phyloP scores from a whole-genome alignment of 2,113 vertebrate genomes.

The Nesogale talazaci region DNA sequence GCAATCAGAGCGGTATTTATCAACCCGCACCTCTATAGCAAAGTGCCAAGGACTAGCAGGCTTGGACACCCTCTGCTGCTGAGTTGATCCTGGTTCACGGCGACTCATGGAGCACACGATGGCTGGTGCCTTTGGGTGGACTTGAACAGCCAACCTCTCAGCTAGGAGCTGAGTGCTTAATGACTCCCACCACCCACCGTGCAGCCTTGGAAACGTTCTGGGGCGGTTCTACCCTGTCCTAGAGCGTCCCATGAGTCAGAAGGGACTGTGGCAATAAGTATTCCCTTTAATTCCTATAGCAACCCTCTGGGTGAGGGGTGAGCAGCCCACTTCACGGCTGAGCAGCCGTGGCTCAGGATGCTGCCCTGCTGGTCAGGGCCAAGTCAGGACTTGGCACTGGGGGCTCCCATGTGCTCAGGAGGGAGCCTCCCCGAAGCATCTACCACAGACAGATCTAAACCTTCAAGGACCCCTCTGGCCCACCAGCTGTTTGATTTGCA shows the following conservation, averaged over 20 bases:
- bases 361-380: background rate
- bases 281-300: background rate
- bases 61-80: background rate
- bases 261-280: background rate
- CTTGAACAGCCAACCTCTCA: background rate
- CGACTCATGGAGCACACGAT: background rate
- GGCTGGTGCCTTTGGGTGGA: background rate
- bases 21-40: background rate
- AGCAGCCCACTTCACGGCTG: slow-evolving; percentile 8
- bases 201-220: no score
- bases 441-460: background rate
- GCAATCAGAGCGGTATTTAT: background rate
- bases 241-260: no score
- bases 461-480: background rate
- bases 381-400: background rate
- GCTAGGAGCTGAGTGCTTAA: background rate
- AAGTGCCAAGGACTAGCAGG: background rate
- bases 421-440: background rate
- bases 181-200: background rate
- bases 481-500: background rate
- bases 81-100: background rate
- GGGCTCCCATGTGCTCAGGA: background rate
- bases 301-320: background rate
- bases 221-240: no score
- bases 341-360: background rate